A percentile compares a stretch with the other conserved stretches of the same genome.
These are phyloP conservation scores for Pseudanteris insignis DNA, from an alignment of 2,888 invertebrate species.

Conservation along the genomic window DNA sequence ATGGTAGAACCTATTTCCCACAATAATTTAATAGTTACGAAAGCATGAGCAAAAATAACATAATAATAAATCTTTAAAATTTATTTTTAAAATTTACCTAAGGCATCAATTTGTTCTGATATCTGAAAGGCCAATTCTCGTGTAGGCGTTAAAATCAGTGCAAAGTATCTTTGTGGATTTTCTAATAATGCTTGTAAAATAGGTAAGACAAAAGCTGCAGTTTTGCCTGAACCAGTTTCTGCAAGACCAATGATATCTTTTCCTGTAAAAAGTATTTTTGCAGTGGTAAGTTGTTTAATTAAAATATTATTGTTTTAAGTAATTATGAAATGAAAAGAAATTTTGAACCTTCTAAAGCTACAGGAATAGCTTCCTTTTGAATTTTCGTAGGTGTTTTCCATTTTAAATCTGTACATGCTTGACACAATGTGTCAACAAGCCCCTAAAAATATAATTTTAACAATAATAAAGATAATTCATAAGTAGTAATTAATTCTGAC, in stretches of 20 bases:
- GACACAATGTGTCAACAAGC: conserved; percentile 86
- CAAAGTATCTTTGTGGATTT: conserved; percentile 93
- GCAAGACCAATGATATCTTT: conserved; percentile 81
- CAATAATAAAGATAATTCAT: conserved; percentile 1
- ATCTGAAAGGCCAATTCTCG: conserved; percentile 98
- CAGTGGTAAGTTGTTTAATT: too few relatives aligned
- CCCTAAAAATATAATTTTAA: conserved; percentile 75
- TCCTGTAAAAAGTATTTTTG: conserved; percentile 70
- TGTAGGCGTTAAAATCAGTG: conserved; percentile 93
- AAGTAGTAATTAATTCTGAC: neutral
- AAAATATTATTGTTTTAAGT: neutral
- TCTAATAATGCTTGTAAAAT: conserved; percentile 91
- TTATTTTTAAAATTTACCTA: conserved; percentile 78
- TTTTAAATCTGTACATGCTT: conserved; percentile 90
- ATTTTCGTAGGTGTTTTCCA: conserved; percentile 96
- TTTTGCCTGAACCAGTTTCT: conserved; percentile 95
- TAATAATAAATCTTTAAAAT: too few relatives aligned
- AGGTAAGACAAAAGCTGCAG: conserved; percentile 96
- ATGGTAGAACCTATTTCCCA: conserved; percentile 75
- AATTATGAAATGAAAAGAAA: neutral
- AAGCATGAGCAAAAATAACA: too few relatives aligned
- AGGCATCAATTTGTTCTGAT: conserved; percentile 96
- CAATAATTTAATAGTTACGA: neutral
- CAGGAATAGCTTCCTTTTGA: conserved; percentile 91
- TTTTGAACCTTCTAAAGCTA: conserved; percentile 82